Base-by-base conservation (phyloP, 2,113 vertebrate genomes). In the Oreocharis arfaki region DNA sequence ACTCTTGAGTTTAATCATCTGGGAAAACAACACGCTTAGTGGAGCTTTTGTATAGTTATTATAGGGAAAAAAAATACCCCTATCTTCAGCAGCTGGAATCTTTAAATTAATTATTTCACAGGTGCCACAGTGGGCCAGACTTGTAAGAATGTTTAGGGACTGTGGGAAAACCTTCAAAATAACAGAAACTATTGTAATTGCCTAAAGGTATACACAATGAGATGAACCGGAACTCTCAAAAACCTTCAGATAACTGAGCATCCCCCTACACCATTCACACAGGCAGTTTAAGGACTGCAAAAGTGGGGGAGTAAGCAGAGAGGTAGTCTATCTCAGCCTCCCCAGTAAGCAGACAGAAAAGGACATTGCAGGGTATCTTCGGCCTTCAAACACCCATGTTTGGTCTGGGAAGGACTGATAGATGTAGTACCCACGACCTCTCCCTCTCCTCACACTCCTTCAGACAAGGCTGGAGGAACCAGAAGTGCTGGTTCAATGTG, bases 341-440 rank as follows among this genome's bases (percentile, higher is more conserved):
- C 32, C 3, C 37, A 52, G 35, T 5, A 64, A 49, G 27, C 23
- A 65, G n/a, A 23, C 24, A 73, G 49, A 41, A 79, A 82, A 82
- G 16, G 20, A 12, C 5, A 0, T 63, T 26, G 13, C 22, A 64
- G 39, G 59, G 6, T 82, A 56, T 79, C 49, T 53, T n/a, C 83
- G 77, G 16, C 92, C 92, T 92, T 94, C 95, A 88, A 53, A 61
- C 13, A 2, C 4, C 85, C n/a, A 3, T 92, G 33, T 55, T 73
- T 30, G 6, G 52, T 16, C 63, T 83, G 32, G 37, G 37, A 73
- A 90, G 33, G 15, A 64, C 37, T 59, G 92, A 88, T 74, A 88
- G 18, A 13, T 3, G 8, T 4, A 76, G 37, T 28, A 41, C 41
- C 5, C 22, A 1, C 7, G 30, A 55, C 10, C 8, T 79, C 16